Conservation (phyloP, 2,888 invertebrate species). For the Tiliacea aurago region DNA sequence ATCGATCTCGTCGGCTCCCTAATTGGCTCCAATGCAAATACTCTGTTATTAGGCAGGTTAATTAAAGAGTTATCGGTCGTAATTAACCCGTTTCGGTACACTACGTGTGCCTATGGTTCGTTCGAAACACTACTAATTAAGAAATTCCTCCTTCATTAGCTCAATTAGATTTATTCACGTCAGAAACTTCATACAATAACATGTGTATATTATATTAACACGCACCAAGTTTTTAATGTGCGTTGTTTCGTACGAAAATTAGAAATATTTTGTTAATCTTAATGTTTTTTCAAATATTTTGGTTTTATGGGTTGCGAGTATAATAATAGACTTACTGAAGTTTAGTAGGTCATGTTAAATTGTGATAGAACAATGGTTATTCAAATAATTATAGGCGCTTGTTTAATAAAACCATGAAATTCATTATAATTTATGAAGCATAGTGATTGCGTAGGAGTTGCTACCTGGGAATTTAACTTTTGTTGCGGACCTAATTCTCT, state of each 20-base stretch:
- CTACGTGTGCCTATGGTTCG: conserved; percentile 85
- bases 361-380: conserved; percentile 41
- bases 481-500: conserved; percentile 8
- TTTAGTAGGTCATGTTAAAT: conserved; percentile 40
- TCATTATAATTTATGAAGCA: conserved; percentile 27
- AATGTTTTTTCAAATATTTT: conserved; percentile 55
- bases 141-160: conserved; percentile 89
- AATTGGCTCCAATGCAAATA: conserved; percentile 88
- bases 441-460: conserved; percentile 40
- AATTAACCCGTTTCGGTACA: conserved; percentile 89
- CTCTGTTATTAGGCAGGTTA: conserved; percentile 90
- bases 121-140: conserved; percentile 88
- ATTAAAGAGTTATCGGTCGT: conserved; percentile 89
- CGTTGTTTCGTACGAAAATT: conserved; percentile 50
- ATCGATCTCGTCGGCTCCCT: conserved; percentile 79
- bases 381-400: conserved; percentile 31
- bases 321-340: background rate
- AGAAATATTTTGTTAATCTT: conserved; percentile 63
- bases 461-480: conserved; percentile 1
- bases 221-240: conserved; percentile 58
- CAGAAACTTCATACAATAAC: conserved; percentile 74
- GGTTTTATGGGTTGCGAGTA: conserved; percentile 24
- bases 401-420: conserved; percentile 41
- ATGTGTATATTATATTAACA: conserved; percentile 65
- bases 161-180: conserved; percentile 87